These are phyloP conservation scores for Oncorhynchus keta DNA, from an alignment of 2,113 vertebrate genomes.

Conservation along the genomic window DNA sequence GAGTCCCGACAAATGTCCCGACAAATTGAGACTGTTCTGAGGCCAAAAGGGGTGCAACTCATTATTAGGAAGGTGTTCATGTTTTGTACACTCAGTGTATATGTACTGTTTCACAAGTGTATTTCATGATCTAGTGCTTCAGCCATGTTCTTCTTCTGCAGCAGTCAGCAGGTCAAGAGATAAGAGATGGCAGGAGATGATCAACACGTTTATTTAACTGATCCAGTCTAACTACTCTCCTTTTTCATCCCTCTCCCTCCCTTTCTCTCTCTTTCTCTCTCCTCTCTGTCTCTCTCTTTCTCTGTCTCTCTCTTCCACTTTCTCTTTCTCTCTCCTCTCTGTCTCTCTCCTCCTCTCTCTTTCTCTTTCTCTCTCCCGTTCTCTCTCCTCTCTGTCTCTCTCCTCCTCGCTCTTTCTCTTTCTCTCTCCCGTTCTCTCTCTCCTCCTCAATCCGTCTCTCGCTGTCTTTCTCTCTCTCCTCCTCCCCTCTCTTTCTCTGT, in stretches of 20 bases:
- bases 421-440: neutral
- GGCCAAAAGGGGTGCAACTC: too few relatives aligned
- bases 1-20: too few relatives aligned
- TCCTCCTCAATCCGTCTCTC: neutral
- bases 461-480: neutral
- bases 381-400: neutral
- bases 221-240: neutral
- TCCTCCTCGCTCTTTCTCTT: neutral
- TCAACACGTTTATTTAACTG: too few relatives aligned
- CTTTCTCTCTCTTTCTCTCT: neutral
- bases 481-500: neutral
- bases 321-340: neutral
- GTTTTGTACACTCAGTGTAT: too few relatives aligned
- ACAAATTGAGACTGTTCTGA: too few relatives aligned
- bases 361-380: neutral
- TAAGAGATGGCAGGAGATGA: too few relatives aligned
- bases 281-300: neutral
- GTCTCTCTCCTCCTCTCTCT: neutral
- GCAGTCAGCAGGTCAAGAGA: too few relatives aligned
- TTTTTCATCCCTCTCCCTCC: neutral
- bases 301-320: neutral
- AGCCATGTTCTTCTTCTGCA: too few relatives aligned
- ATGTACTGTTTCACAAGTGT: neutral
- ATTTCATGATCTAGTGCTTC: too few relatives aligned
- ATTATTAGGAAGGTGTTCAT: too few relatives aligned